Evolutionary conservation across 2,888 invertebrate species (phyloP), one percentile per base, ranked within the genome.

Genomic region (Sphaerophoria rueppellii): DNA sequence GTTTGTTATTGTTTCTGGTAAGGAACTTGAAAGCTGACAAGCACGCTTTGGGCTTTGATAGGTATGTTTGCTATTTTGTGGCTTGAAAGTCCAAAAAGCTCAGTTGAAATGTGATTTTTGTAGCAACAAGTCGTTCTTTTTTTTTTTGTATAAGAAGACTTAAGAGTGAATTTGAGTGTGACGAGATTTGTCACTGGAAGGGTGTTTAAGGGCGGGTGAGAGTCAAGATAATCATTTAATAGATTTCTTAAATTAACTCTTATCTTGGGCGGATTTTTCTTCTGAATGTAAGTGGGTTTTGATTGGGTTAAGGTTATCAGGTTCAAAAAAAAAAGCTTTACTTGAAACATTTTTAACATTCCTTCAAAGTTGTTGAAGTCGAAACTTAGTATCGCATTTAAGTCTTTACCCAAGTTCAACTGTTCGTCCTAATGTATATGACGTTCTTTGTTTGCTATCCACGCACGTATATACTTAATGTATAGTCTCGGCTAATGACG

Each of bases 51-150:
- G 69, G 73, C 72, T 79, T 55, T 69, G 32, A 61, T 73, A 37
- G 37, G 58, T 9, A 46, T 69, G 46, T 32, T 46, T 67, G 9
- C 40, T 50, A 14, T 24, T 40, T 60, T 24, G 24, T 2, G 43
- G 24, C 60, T 60, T 52, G 5, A 57, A 52, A 32, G 40, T 34
- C 12, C 11, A 4, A 34, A 80, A 79, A 79, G 79, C 73, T 79
- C 7, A 54, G 46, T 55, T 12, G 12, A 4, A 58, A 11, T n/a
- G 2, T 32, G 57, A 16, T 57, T 43, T 69, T 57, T 69, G 40
- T 50, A 80, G 54, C 80, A 80, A 80, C 80, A 80, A 74, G 80
- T 80, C 69, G 74, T 40, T 40, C 4, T 40, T 40, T 40, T 40
- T 40, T 40, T 40, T 40, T 40, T 40, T 40, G 1, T 40, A 1